Evolutionary conservation across 2,797 vertebrate species (phyloP).

Genomic region (Chaetodon trifasciatus): DNA sequence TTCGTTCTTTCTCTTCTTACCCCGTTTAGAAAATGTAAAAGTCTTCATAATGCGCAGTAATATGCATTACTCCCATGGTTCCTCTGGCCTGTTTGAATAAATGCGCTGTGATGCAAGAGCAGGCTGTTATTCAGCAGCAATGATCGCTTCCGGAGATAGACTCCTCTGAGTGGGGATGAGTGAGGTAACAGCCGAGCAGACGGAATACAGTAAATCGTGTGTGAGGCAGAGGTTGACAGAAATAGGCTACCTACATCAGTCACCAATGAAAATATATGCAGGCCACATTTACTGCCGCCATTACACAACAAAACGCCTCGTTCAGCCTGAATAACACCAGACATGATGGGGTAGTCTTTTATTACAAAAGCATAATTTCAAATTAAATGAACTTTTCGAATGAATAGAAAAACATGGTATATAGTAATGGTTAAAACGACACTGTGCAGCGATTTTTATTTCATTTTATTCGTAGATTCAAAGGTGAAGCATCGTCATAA

Average conservation of each 20-base stretch:
- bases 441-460: background rate
- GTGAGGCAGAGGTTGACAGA: conserved; percentile 64
- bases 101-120: background rate
- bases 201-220: conserved; percentile 51
- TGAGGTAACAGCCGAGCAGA: conserved; percentile 53
- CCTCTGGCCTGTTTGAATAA: background rate
- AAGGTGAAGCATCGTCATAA: background rate
- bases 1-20: background rate
- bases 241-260: conserved; percentile 70
- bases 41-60: background rate
- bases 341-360: conserved; percentile 26
- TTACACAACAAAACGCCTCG: conserved; percentile 47
- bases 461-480: background rate
- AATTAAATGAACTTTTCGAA: background rate
- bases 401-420: rapidly evolving
- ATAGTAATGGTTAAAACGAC: background rate
- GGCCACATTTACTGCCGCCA: conserved; percentile 35
- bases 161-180: conserved; percentile 32
- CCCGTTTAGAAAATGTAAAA: background rate
- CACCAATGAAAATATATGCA: conserved; percentile 37
- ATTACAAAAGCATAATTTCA: background rate
- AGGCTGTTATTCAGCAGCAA: conserved; percentile 32
- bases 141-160: conserved; percentile 26
- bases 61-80: background rate
- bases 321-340: conserved; percentile 25